These are phyloP conservation scores for Sapajus apella DNA, from an alignment of 2,113 vertebrate genomes.

Conservation along the genomic window DNA sequence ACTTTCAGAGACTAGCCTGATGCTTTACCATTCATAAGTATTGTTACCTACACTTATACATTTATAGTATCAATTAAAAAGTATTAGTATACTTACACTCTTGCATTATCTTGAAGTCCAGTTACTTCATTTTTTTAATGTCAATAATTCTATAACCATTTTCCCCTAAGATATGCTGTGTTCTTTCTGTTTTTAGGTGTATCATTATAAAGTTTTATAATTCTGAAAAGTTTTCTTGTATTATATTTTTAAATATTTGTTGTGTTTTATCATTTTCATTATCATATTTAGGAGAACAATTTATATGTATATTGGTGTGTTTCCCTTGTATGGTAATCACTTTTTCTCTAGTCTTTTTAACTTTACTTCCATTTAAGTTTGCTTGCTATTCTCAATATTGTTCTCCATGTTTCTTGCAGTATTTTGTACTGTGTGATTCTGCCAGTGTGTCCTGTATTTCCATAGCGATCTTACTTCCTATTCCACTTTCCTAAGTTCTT, in stretches of 20 bases:
- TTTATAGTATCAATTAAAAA: not conserved
- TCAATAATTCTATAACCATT: not conserved
- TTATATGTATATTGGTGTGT: not conserved
- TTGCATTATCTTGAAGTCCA: not conserved
- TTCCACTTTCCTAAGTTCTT: not conserved
- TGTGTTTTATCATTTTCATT: not conserved
- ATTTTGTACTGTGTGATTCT: not conserved
- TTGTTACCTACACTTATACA: not conserved
- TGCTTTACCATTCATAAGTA: not conserved
- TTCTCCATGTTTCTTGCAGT: not conserved
- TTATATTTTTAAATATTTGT: not conserved
- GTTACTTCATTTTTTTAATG: not conserved
- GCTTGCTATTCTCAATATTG: not conserved
- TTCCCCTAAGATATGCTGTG: not conserved
- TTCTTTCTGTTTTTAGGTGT: not conserved
- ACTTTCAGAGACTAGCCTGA: not conserved
- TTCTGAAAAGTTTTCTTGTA: not conserved
- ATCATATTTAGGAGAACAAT: not conserved
- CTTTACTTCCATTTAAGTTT: not conserved
- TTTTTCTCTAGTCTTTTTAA: not conserved
- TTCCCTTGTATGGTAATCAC: not conserved
- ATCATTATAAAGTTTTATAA: not conserved
- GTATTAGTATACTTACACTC: not conserved
- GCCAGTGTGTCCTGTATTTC: not conserved
- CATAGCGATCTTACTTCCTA: not conserved